These are phyloP conservation scores for Morone saxatilis DNA, from an alignment of 2,113 vertebrate genomes.

Conservation along the genomic window DNA sequence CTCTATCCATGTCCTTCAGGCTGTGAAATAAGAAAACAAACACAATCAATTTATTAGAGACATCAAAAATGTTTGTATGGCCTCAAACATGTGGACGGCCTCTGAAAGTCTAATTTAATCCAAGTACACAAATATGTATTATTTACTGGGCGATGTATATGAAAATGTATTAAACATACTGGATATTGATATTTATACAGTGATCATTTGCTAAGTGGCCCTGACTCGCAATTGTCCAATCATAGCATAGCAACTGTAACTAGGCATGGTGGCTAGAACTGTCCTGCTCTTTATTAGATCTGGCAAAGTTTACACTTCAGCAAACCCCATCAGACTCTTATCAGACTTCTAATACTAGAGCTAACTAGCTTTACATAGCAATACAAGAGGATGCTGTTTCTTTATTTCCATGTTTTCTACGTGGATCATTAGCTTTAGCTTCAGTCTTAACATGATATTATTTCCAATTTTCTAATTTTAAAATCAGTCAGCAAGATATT, in stretches of 20 bases:
- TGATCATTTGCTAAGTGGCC: not conserved
- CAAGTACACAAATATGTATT: not conserved
- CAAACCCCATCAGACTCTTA: not conserved
- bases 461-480: not conserved
- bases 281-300: not conserved
- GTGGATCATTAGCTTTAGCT: not conserved
- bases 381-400: not conserved
- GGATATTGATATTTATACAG: not conserved
- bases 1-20: constrained; percentile 59
- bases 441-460: not conserved
- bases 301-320: constrained; percentile 4
- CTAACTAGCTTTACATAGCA: not conserved
- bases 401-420: not conserved
- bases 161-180: not conserved
- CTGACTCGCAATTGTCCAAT: not conserved
- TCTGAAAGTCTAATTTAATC: not conserved
- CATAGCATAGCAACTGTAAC: not conserved
- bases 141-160: not conserved
- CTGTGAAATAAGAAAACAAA: constrained; percentile 53
- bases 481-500: not conserved
- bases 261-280: too few relatives aligned
- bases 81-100: constrained; percentile 1
- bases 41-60: constrained; percentile 31
- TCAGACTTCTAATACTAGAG: not conserved
- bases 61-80: not conserved